These are phyloP conservation scores for Lissocephala sabroskyi DNA, from an alignment of 2,888 invertebrate species.

Conservation along the genomic window DNA sequence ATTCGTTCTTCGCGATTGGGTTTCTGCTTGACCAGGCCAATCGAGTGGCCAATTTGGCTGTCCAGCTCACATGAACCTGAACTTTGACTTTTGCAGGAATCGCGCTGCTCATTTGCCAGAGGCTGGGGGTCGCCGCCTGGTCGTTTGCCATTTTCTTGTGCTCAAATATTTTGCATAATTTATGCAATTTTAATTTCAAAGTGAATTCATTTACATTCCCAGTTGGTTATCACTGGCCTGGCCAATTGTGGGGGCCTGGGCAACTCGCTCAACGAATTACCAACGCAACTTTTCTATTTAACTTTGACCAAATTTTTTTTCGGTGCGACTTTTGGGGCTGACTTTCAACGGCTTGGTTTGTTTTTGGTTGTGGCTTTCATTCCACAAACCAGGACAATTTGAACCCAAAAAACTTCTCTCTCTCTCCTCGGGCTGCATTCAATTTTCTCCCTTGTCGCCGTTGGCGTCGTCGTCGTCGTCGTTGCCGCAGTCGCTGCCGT, in stretches of 20 bases:
- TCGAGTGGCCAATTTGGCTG: no score
- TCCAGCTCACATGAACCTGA: no score
- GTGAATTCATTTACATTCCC: constrained; percentile 5
- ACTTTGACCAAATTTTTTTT: constrained; percentile 5
- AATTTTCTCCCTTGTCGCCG: not conserved
- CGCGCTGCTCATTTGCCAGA: no score
- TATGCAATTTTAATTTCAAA: constrained; percentile 27
- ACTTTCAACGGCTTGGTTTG: not conserved
- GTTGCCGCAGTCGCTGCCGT: no score
- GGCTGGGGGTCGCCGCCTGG: no score
- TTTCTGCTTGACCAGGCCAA: no score
- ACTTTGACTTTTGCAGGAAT: not conserved
- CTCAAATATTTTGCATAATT: constrained; percentile 26
- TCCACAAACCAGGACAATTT: not conserved
- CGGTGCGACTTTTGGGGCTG: no score
- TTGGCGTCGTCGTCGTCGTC: constrained; percentile 33
- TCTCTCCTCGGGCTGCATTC: no score
- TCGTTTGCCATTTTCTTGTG: not conserved
- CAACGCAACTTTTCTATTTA: not conserved
- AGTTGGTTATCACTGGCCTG: no score
- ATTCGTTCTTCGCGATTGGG: no score
- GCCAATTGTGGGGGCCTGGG: no score
- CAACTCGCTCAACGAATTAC: no score
- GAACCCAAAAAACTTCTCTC: not conserved
- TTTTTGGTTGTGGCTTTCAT: constrained; percentile 1